Percentiles rank a stretch among this genome's conserved stretches.
Conservation (phyloP, 2,113 vertebrate genomes). For the Vanacampus margaritifer region DNA sequence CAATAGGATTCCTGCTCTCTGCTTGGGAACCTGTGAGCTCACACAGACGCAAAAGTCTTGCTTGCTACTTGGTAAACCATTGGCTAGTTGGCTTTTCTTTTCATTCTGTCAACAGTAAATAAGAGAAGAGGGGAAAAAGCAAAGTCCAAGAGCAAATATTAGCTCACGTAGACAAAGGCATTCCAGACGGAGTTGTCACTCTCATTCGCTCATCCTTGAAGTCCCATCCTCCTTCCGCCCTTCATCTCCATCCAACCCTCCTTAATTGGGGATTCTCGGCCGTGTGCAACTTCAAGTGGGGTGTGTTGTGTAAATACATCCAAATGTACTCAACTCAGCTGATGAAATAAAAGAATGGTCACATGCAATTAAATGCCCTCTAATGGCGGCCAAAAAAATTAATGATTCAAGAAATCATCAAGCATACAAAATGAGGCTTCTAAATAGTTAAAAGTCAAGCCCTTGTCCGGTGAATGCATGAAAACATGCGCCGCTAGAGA, state of each 20-base stretch:
- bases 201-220: slow-evolving; percentile 57
- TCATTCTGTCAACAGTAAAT: slow-evolving; percentile 65
- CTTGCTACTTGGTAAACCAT: slow-evolving; percentile 69
- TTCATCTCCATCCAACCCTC: slow-evolving; percentile 41
- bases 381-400: not conserved
- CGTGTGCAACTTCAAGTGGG: not conserved
- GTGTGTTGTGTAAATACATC: not conserved
- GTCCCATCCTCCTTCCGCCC: slow-evolving; percentile 40
- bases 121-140: slow-evolving; percentile 54
- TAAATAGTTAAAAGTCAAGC: no score
- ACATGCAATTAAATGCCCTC: not conserved
- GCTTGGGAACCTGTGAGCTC: slow-evolving; percentile 52
- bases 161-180: slow-evolving; percentile 66
- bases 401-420: not conserved
- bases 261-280: slow-evolving; percentile 28
- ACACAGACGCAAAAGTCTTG: slow-evolving; percentile 20
- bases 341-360: not conserved
- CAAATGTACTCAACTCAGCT: not conserved
- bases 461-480: no score
- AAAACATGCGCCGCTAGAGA: not conserved
- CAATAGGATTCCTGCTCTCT: slow-evolving; percentile 44
- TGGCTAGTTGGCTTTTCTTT: slow-evolving; percentile 67
- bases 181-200: slow-evolving; percentile 68
- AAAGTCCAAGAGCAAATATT: slow-evolving; percentile 75
- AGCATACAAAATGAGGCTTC: no score